Conservation (phyloP, 2,113 vertebrate species). For the Jaculus jaculus region DNA sequence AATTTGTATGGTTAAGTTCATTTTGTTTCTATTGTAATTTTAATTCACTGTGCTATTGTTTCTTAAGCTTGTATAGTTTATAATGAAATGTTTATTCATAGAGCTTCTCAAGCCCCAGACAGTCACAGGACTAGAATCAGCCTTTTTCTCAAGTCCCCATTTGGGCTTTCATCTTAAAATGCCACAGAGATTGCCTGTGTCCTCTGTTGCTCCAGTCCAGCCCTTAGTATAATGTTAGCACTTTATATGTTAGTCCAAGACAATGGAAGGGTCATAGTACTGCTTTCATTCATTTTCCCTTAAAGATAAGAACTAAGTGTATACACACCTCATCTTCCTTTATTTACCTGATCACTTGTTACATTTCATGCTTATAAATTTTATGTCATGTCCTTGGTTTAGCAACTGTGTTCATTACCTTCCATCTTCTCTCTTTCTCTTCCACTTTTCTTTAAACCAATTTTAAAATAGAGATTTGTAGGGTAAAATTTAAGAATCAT, state of each 20-base stretch:
- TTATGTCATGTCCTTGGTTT: slow-evolving; percentile 30
- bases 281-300: not conserved
- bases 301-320: slow-evolving; percentile 21
- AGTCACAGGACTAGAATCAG: not conserved
- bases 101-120: not conserved
- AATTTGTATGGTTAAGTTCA: slow-evolving; percentile 24
- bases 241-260: not conserved
- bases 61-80: slow-evolving; percentile 36
- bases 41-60: not conserved
- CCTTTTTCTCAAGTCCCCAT: not conserved
- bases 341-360: not conserved
- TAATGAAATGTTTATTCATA: slow-evolving; percentile 35
- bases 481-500: slow-evolving; percentile 4
- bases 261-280: not conserved
- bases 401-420: not conserved
- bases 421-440: not conserved
- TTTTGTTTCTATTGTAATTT: slow-evolving; percentile 34
- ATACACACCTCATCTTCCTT: not conserved
- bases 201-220: not conserved
- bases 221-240: not conserved
- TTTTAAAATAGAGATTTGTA: not conserved
- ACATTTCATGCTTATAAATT: not conserved
- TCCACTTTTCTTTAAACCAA: not conserved
- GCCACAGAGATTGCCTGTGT: not conserved
- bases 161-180: slow-evolving; percentile 55